phyloP scores from a whole-genome alignment of 2,113 vertebrate genomes.

The Phoenicopterus ruber region DNA sequence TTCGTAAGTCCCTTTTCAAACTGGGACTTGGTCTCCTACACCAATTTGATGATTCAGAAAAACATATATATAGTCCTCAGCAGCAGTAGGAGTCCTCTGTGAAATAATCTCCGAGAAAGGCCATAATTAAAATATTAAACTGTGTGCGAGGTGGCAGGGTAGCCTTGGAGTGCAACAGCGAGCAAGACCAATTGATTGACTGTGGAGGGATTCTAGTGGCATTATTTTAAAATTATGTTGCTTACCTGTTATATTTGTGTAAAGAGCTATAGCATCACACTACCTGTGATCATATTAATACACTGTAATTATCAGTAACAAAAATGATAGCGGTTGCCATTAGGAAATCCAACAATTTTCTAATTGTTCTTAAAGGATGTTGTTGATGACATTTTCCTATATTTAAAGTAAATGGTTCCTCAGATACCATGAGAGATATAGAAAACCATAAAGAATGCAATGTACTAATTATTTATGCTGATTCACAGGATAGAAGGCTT shows the following conservation, averaged over 20 bases:
- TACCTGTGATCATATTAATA: neutral
- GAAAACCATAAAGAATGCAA: neutral
- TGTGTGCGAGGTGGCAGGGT: neutral
- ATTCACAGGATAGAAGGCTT: neutral
- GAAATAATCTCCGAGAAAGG: neutral
- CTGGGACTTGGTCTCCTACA: neutral
- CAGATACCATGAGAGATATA: neutral
- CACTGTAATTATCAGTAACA: neutral
- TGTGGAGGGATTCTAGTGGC: neutral
- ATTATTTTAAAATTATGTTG: neutral
- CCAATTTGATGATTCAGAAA: neutral
- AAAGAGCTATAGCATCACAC: neutral
- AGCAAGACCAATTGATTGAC: neutral
- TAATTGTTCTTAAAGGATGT: neutral
- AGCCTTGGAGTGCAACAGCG: neutral
- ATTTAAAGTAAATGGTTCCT: neutral
- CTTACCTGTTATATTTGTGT: neutral
- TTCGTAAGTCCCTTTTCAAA: neutral
- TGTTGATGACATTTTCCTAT: neutral
- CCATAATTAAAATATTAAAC: neutral
- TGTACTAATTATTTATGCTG: neutral
- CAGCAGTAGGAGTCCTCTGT: neutral
- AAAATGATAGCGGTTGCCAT: neutral
- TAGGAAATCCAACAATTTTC: neutral
- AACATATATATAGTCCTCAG: neutral